phyloP scores from a whole-genome alignment of 2,888 invertebrate species.

The Pachydiplax longipennis region DNA sequence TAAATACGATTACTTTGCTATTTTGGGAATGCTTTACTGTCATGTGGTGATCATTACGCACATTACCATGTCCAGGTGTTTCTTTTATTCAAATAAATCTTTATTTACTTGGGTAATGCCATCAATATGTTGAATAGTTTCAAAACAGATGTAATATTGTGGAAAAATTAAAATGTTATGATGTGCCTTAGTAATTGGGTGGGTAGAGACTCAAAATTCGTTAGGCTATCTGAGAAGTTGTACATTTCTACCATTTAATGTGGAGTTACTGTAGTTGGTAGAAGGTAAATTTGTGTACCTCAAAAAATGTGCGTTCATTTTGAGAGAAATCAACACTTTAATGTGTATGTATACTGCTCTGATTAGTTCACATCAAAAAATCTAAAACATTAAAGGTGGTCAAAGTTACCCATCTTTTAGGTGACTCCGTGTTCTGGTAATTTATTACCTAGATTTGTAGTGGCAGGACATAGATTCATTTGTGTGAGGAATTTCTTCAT shows the following conservation, averaged over 20 bases:
- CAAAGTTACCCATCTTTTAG: not conserved
- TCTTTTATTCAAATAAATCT: not conserved
- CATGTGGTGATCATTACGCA: not conserved
- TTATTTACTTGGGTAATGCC: not conserved
- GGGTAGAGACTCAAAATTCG: conserved; percentile 6
- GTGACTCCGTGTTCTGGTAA: not conserved
- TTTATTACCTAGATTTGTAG: not conserved
- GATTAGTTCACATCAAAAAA: not conserved
- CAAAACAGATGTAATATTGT: not conserved
- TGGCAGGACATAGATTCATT: not conserved
- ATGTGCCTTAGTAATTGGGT: conserved; percentile 34
- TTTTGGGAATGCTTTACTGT: not conserved
- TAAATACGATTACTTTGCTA: not conserved
- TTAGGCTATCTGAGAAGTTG: not conserved
- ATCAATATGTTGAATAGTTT: not conserved
- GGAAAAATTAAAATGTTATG: not conserved
- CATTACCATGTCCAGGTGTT: not conserved
- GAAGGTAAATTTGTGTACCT: not conserved
- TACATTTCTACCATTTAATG: not conserved
- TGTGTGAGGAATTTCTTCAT: not conserved
- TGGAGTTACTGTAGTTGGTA: not conserved
- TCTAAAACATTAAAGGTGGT: not conserved
- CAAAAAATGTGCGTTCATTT: not conserved
- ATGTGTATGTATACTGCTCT: not conserved
- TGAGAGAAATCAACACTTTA: not conserved